phyloP scores from a whole-genome alignment of 2,113 vertebrate species.

The Artemisiospiza belli region DNA sequence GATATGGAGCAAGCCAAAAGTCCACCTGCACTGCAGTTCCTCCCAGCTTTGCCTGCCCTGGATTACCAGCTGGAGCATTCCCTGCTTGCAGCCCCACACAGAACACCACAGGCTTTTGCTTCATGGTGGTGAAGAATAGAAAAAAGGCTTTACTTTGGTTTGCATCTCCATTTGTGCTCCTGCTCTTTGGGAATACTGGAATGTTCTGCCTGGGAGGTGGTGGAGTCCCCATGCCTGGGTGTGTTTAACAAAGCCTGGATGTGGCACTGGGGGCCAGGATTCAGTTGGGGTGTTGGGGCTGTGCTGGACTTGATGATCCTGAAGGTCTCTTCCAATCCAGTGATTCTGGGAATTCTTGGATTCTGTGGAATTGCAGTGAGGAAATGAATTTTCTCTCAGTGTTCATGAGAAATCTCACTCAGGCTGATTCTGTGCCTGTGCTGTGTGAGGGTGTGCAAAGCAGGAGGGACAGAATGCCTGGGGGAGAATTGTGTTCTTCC shows the following conservation, averaged over 20 bases:
- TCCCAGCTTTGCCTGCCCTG: not conserved
- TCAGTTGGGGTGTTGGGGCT: not conserved
- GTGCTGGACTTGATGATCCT: accelerated
- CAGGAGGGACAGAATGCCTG: not conserved
- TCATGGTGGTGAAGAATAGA: not conserved
- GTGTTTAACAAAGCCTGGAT: not conserved
- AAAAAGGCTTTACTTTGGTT: not conserved
- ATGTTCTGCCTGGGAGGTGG: not conserved
- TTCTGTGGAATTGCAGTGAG: constrained; percentile 22
- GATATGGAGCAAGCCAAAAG: not conserved
- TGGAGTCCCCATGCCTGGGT: not conserved
- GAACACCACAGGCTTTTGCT: not conserved
- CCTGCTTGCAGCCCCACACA: not conserved
- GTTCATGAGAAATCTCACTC: not conserved
- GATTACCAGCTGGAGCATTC: not conserved
- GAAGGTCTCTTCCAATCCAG: not conserved
- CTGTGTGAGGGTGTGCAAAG: not conserved
- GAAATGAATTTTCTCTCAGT: not conserved
- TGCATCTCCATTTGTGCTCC: not conserved
- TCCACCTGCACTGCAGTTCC: not conserved
- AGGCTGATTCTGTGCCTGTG: not conserved
- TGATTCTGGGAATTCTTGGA: not conserved
- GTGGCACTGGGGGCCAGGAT: not conserved
- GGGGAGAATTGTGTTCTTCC: not conserved
- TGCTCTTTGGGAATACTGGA: not conserved